A percentile compares a stretch with the other conserved stretches of the same genome.
Evolutionary conservation across 2,888 invertebrate genomes (phyloP).

Genomic region (Synergus gifuensis): DNA sequence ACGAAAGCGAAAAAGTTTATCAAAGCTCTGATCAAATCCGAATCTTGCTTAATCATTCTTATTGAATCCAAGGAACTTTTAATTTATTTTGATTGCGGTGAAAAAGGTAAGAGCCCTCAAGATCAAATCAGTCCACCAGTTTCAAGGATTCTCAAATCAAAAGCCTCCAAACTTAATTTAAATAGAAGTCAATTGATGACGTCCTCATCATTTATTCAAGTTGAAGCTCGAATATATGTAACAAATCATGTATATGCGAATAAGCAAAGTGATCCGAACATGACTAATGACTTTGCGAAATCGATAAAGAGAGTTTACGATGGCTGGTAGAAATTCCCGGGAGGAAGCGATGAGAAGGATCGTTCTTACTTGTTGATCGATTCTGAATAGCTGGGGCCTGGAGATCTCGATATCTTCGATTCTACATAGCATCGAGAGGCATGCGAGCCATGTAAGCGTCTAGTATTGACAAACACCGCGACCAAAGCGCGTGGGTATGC

Average conservation of each 20-base stretch:
- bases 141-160: background rate
- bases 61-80: constrained; percentile 16
- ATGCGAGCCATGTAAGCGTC: constrained; percentile 57
- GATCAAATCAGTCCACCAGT: background rate
- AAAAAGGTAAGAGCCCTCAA: background rate
- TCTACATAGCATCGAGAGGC: constrained; percentile 48
- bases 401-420: constrained; percentile 51
- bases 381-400: constrained; percentile 45
- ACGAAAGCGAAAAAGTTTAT: constrained; percentile 40
- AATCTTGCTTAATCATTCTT: constrained; percentile 22
- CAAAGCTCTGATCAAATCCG: constrained; percentile 37
- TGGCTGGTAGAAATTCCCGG: constrained; percentile 61
- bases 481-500: constrained; percentile 34
- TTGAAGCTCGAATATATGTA: constrained; percentile 2
- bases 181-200: background rate
- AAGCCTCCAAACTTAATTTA: background rate
- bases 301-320: constrained; percentile 62
- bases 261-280: constrained; percentile 43
- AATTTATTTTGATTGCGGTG: constrained; percentile 31
- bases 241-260: constrained; percentile 33
- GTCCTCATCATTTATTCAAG: constrained; percentile 6
- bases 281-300: constrained; percentile 60
- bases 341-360: constrained; percentile 52
- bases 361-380: constrained; percentile 57
- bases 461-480: constrained; percentile 47